Percentiles rank a stretch among this genome's conserved stretches.
These are phyloP conservation scores for Agriotes lineatus DNA, from an alignment of 2,888 invertebrate genomes.

Conservation along the genomic window DNA sequence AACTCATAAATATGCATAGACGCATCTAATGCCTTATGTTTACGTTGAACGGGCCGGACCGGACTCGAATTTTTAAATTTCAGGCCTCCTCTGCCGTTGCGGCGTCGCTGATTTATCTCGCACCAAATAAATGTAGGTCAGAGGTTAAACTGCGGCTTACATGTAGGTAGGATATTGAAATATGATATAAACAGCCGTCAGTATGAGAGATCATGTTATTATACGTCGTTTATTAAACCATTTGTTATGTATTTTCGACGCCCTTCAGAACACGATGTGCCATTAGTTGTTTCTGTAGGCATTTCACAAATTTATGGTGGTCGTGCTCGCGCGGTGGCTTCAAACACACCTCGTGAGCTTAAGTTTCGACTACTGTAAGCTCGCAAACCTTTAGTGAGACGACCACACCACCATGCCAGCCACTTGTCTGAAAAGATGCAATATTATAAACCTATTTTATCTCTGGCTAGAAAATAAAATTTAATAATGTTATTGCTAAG, in stretches of 20 bases:
- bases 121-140: constrained; percentile 28
- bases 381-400: background rate
- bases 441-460: too few relatives aligned
- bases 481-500: too few relatives aligned
- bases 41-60: too few relatives aligned
- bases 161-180: constrained; percentile 46
- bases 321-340: constrained; percentile 44
- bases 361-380: constrained; percentile 32
- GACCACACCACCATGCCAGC: too few relatives aligned
- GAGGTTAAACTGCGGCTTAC: constrained; percentile 33
- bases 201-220: constrained; percentile 51
- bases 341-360: constrained; percentile 38
- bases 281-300: constrained; percentile 52
- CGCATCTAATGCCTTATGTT: constrained; percentile 23
- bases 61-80: constrained; percentile 13
- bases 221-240: constrained; percentile 54
- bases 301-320: constrained; percentile 52
- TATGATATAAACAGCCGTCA: constrained; percentile 41
- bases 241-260: constrained; percentile 55
- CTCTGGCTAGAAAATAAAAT: too few relatives aligned
- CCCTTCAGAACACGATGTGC: constrained; percentile 49
- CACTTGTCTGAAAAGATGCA: too few relatives aligned
- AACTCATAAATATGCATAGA: constrained; percentile 51
- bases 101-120: constrained; percentile 1
- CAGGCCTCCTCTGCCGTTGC: background rate